Evolutionary conservation across 2,888 invertebrate genomes (phyloP).

Genomic region (Priocnemis perturbator): DNA sequence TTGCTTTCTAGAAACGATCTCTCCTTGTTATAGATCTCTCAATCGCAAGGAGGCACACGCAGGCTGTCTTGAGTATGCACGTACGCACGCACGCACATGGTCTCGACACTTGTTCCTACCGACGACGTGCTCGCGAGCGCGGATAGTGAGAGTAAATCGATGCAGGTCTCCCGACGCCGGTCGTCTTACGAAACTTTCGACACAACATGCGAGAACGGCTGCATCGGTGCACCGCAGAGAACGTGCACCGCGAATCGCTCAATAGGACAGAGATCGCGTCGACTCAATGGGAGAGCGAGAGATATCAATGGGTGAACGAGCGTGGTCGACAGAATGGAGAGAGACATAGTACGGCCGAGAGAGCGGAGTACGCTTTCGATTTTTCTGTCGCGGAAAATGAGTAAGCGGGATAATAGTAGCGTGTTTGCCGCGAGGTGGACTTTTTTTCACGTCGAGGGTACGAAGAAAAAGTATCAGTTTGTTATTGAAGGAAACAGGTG

Average conservation of each 20-base stretch:
- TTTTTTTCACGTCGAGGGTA: no score
- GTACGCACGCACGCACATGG: neutral
- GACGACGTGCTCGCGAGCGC: neutral
- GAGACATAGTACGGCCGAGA: no score
- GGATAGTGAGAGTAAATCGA: constrained; percentile 30
- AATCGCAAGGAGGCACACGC: constrained; percentile 12
- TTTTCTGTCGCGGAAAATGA: neutral
- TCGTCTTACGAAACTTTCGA: constrained; percentile 28
- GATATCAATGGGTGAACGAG: no score
- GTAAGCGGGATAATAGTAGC: no score
- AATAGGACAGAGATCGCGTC: no score
- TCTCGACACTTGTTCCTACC: no score
- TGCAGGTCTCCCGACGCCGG: neutral
- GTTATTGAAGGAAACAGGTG: no score
- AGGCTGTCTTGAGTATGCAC: neutral
- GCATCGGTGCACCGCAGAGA: neutral
- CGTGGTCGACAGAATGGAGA: neutral
- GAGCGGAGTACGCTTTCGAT: constrained; percentile 1
- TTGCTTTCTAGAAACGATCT: constrained; percentile 33
- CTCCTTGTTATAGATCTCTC: constrained; percentile 31
- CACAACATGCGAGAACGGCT: neutral
- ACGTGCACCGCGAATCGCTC: constrained; percentile 2
- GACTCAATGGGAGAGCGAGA: no score
- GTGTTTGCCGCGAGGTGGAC: no score
- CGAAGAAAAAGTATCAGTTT: neutral